phyloP scores from a whole-genome alignment of 2,113 vertebrate genomes.

The Rhipidura dahli region DNA sequence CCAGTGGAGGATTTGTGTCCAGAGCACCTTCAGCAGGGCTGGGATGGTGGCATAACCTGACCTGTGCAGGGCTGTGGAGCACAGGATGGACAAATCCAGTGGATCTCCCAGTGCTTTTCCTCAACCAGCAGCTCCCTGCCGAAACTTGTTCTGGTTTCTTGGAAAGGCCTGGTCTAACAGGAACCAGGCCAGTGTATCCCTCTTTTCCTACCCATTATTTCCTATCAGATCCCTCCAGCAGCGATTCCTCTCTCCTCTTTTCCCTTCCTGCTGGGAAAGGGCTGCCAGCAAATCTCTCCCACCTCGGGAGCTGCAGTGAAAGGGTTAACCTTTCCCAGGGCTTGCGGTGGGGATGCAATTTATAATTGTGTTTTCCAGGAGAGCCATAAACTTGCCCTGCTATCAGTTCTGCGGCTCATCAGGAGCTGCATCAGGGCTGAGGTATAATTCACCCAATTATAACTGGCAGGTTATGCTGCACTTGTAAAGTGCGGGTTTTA shows the following conservation, averaged over 20 bases:
- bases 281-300: accelerated
- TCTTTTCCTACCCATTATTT: not conserved
- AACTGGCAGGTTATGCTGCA: slow-evolving; percentile 61
- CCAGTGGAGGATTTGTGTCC: not conserved
- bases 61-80: not conserved
- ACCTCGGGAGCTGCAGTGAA: not conserved
- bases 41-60: not conserved
- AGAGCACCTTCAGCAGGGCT: not conserved
- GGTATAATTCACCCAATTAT: slow-evolving; percentile 63
- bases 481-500: slow-evolving; percentile 52
- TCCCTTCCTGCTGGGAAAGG: not conserved
- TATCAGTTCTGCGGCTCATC: slow-evolving; percentile 62
- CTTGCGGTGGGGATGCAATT: slow-evolving; percentile 23
- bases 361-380: slow-evolving; percentile 60
- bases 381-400: slow-evolving; percentile 58
- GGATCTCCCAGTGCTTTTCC: not conserved
- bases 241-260: not conserved
- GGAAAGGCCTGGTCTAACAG: not conserved
- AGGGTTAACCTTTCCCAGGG: slow-evolving; percentile 32
- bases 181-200: not conserved
- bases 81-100: not conserved
- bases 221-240: not conserved
- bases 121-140: not conserved
- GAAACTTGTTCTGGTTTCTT: not conserved
- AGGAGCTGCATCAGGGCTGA: slow-evolving; percentile 60